Percentiles rank a stretch among this genome's conserved stretches.
These are phyloP conservation scores for Orussus abietinus DNA, from an alignment of 1,140 invertebrate species.

Conservation along the genomic window DNA sequence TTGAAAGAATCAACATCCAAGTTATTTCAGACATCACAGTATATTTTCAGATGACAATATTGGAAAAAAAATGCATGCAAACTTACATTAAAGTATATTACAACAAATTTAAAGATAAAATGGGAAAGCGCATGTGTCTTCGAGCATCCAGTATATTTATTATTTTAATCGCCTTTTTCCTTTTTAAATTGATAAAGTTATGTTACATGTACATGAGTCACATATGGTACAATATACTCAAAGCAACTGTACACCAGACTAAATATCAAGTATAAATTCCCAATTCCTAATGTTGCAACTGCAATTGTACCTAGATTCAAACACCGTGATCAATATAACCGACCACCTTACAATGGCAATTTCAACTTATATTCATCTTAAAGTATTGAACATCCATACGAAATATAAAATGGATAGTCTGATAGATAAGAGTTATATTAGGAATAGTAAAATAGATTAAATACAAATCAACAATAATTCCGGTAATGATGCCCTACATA, in stretches of 20 bases:
- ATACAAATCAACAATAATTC: conserved; percentile 49
- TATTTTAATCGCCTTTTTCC: conserved; percentile 31
- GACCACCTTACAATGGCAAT: conserved; percentile 4
- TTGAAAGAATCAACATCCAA: too few relatives aligned
- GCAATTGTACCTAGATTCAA: conserved; percentile 7
- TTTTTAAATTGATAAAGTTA: conserved; percentile 35
- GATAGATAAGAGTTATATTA: conserved; percentile 37
- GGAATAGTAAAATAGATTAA: conserved; percentile 50
- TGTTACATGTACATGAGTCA: conserved; percentile 44
- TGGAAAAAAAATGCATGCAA: too few relatives aligned
- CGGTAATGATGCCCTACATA: conserved; percentile 24
- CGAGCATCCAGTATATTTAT: conserved; percentile 38
- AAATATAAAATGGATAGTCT: conserved; percentile 28
- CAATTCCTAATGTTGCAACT: conserved; percentile 24
- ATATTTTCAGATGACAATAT: too few relatives aligned
- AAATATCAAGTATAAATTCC: conserved; percentile 33
- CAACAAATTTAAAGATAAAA: too few relatives aligned
- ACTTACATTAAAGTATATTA: too few relatives aligned
- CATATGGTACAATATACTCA: conserved; percentile 39
- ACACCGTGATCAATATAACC: conserved; percentile 17
- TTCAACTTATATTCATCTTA: conserved; percentile 10
- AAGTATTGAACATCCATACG: conserved; percentile 13
- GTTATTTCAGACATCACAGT: too few relatives aligned
- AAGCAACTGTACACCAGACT: conserved; percentile 33
- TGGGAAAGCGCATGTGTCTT: too few relatives aligned